Conservation (phyloP, 2,797 vertebrate genomes). For the Paramormyrops hopkinsi region DNA sequence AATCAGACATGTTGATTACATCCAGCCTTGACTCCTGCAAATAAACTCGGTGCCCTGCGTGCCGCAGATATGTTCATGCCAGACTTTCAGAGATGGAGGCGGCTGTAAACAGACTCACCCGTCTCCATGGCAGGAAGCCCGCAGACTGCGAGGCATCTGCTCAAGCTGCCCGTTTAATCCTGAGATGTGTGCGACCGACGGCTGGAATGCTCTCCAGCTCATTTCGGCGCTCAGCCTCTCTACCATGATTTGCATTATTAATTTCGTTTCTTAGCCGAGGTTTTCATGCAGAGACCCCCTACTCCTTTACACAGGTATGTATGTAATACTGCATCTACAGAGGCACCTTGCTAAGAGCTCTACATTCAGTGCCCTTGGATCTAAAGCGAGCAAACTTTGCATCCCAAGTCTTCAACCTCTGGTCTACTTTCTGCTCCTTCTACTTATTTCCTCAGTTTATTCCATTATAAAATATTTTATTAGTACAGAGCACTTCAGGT, state of each 20-base stretch:
- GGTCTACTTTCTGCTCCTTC: too few relatives aligned
- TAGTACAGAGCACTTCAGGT: too few relatives aligned
- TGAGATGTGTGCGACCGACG: not conserved
- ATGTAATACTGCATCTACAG: not conserved
- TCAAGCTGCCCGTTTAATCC: not conserved
- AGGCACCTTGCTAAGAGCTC: not conserved
- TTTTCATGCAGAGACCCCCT: not conserved
- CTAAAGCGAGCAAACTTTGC: not conserved
- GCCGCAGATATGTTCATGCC: not conserved
- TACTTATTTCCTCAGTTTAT: not conserved
- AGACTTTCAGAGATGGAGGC: not conserved
- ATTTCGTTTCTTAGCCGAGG: not conserved
- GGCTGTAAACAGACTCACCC: not conserved
- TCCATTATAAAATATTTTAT: not conserved
- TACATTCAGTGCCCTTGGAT: not conserved
- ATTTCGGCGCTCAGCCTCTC: not conserved
- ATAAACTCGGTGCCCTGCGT: not conserved
- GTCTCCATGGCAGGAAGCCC: not conserved
- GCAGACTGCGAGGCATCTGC: not conserved
- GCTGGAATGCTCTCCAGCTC: not conserved
- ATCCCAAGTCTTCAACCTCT: not conserved
- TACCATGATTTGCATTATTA: not conserved
- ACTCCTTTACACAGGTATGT: not conserved
- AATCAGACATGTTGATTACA: not conserved
- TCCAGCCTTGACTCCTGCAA: not conserved